Evolutionary conservation across 2,888 invertebrate species (phyloP).

Genomic region (Drosophila anceps): DNA sequence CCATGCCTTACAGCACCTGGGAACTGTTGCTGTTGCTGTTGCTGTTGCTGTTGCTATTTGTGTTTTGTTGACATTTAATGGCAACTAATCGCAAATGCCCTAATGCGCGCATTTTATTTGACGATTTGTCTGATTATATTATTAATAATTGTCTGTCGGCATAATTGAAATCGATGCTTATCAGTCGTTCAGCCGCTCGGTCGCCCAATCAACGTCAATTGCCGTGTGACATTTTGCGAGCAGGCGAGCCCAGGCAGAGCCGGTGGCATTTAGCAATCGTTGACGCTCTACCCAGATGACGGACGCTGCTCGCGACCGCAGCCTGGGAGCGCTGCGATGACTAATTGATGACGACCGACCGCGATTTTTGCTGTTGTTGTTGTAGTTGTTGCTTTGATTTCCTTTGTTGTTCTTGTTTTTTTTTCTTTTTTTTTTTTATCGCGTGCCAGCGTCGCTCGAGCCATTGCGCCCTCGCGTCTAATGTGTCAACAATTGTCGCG

Average conservation of each 20-base stretch:
- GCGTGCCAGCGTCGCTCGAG: conserved; percentile 59
- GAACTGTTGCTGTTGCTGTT: neutral
- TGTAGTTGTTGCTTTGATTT: neutral
- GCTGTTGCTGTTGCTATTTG: conserved; percentile 4
- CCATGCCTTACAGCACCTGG: neutral
- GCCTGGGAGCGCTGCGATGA: conserved; percentile 28
- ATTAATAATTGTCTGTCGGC: conserved; percentile 51
- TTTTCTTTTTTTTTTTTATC: conserved; percentile 42
- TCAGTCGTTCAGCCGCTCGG: conserved; percentile 23
- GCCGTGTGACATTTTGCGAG: conserved; percentile 10
- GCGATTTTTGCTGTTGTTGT: neutral
- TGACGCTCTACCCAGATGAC: neutral
- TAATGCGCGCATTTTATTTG: conserved; percentile 46
- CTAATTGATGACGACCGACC: conserved; percentile 45
- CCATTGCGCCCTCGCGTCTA: conserved; percentile 16
- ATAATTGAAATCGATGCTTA: conserved; percentile 68
- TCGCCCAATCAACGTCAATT: conserved; percentile 7
- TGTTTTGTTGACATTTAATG: conserved; percentile 45
- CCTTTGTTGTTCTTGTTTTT: neutral
- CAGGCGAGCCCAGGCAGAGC: neutral
- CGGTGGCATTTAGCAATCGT: neutral
- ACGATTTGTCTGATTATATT: conserved; percentile 56
- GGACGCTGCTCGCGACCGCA: neutral
- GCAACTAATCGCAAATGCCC: conserved; percentile 50
- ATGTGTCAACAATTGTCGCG: conserved; percentile 54